phyloP scores from a whole-genome alignment of 2,113 vertebrate genomes.

The Daphoenositta chrysoptera region DNA sequence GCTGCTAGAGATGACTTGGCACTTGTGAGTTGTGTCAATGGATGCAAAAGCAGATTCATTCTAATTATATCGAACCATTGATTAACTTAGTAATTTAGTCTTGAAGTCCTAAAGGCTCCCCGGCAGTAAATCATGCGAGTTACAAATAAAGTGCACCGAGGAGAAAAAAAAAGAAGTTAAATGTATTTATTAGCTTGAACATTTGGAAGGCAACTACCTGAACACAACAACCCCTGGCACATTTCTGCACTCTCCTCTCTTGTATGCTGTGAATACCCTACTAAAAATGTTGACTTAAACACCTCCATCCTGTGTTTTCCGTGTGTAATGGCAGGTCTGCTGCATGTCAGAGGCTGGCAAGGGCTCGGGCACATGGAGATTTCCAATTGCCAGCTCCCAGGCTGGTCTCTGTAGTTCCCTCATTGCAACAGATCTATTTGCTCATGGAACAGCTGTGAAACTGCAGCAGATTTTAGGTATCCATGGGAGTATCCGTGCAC shows the following conservation, averaged over 20 bases:
- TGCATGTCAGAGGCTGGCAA: not conserved
- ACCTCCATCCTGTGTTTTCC: not conserved
- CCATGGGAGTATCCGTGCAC: not conserved
- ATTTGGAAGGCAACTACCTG: not conserved
- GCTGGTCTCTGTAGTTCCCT: not conserved
- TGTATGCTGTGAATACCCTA: not conserved
- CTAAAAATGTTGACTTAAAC: not conserved
- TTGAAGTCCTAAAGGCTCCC: not conserved
- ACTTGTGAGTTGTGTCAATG: not conserved
- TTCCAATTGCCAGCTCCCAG: not conserved
- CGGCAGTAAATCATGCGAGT: not conserved
- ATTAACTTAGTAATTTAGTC: slow-evolving; percentile 4
- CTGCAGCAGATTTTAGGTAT: not conserved
- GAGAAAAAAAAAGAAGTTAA: not conserved
- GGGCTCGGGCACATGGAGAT: not conserved
- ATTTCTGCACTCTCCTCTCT: not conserved
- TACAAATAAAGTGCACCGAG: not conserved
- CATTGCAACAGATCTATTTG: not conserved
- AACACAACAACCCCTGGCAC: not conserved
- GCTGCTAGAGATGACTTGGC: not conserved
- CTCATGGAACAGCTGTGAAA: slow-evolving; percentile 20
- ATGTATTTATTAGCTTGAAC: not conserved
- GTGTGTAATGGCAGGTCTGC: not conserved
- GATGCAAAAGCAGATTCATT: not conserved
- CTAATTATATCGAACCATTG: not conserved